Percentiles rank a stretch among this genome's conserved stretches.
These are phyloP conservation scores for Columba livia DNA, from an alignment of 2,113 vertebrate species.

Conservation along the genomic window DNA sequence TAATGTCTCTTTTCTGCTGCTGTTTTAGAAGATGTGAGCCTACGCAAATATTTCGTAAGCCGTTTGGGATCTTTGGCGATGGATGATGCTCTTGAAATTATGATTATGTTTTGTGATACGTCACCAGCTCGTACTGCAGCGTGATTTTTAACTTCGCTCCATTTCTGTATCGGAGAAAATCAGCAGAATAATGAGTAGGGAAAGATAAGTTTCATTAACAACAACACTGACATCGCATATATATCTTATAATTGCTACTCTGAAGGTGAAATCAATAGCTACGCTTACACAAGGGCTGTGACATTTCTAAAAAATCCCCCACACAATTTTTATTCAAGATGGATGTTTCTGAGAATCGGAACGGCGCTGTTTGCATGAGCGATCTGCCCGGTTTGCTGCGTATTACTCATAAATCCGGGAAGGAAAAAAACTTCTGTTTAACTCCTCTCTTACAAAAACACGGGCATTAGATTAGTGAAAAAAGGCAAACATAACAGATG, in stretches of 20 bases:
- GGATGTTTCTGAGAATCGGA: slow-evolving; percentile 60
- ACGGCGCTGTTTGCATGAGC: slow-evolving; percentile 71
- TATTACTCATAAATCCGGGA: slow-evolving; percentile 67
- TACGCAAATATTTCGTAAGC: not conserved
- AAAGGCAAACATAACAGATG: slow-evolving; percentile 29
- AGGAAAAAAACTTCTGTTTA: slow-evolving; percentile 46
- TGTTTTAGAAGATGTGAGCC: not conserved
- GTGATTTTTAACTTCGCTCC: not conserved
- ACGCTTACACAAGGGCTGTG: slow-evolving; percentile 7
- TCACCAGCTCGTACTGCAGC: not conserved
- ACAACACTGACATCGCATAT: not conserved
- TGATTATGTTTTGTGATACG: not conserved
- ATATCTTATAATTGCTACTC: slow-evolving; percentile 49
- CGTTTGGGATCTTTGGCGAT: not conserved
- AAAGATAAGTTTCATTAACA: slow-evolving; percentile 54
- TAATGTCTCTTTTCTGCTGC: not conserved
- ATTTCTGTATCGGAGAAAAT: not conserved
- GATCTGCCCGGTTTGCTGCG: slow-evolving; percentile 62
- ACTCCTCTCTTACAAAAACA: slow-evolving; percentile 55
- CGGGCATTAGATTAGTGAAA: not conserved
- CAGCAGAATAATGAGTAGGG: not conserved
- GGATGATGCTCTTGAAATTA: not conserved
- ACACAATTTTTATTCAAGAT: slow-evolving; percentile 32
- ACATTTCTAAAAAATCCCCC: slow-evolving; percentile 35
- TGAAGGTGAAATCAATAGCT: slow-evolving; percentile 67